Evolutionary conservation across 2,113 vertebrate species (phyloP).

Genomic region (Strix aluco): DNA sequence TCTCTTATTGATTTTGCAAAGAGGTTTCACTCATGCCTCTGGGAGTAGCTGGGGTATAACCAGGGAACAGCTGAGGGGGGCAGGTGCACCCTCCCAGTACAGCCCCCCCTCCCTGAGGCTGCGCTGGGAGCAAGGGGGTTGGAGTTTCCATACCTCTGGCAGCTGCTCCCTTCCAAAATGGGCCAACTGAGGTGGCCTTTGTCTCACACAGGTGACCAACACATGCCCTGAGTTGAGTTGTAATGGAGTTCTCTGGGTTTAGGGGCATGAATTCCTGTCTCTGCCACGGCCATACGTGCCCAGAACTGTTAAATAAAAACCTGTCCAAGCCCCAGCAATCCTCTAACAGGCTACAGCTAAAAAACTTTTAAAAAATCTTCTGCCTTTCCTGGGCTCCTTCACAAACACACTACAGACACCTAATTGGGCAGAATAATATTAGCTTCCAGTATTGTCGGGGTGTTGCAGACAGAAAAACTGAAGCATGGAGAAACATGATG

Average conservation of each 20-base stretch:
- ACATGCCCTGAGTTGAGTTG: background rate
- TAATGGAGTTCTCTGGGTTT: background rate
- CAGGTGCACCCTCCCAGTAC: no score
- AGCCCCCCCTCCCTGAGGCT: no score
- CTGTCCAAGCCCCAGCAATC: background rate
- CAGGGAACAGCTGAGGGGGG: background rate
- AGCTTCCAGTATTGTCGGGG: no score
- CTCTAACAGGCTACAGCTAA: background rate
- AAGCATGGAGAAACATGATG: accelerated
- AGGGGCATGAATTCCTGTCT: background rate
- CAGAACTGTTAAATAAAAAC: background rate
- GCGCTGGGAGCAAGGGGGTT: accelerated
- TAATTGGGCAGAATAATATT: accelerated
- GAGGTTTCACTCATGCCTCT: accelerated
- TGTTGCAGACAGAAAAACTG: background rate
- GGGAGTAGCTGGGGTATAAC: background rate
- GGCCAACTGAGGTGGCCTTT: no score
- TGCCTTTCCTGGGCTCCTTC: background rate
- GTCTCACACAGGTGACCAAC: background rate
- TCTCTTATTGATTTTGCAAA: background rate
- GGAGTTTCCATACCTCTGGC: background rate
- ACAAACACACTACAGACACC: background rate
- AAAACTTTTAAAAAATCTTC: background rate
- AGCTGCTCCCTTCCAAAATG: background rate
- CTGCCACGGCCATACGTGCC: accelerated